Conservation (phyloP, 2,113 vertebrate species). For the Sialia sialis region DNA sequence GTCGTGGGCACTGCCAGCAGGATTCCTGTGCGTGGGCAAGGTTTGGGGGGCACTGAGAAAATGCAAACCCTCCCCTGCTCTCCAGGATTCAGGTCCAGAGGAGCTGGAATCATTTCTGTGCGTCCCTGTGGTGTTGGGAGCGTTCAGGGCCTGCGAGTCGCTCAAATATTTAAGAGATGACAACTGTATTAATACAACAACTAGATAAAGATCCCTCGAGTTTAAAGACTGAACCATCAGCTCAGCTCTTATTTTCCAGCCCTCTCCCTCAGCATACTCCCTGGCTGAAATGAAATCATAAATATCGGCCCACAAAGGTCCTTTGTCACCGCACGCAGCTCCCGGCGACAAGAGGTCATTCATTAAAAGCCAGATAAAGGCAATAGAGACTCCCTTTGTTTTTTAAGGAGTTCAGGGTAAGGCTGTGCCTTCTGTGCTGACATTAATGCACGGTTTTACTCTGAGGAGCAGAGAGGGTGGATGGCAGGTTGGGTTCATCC, state of each 20-base stretch:
- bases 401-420: slow-evolving; percentile 5
- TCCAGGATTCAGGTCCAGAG: not conserved
- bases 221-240: slow-evolving; percentile 26
- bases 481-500: not conserved
- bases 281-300: slow-evolving; percentile 50
- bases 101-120: rapidly evolving
- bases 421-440: not conserved
- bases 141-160: rapidly evolving
- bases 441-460: not conserved
- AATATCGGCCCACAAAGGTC: slow-evolving; percentile 42
- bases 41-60: not conserved
- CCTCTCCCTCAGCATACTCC: not conserved
- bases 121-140: not conserved
- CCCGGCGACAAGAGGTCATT: slow-evolving; percentile 57
- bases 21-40: rapidly evolving
- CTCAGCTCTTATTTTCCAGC: slow-evolving; percentile 14
- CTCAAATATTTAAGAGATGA: slow-evolving; percentile 39
- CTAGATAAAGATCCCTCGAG: slow-evolving; percentile 42
- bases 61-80: not conserved
- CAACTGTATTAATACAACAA: slow-evolving; percentile 16
- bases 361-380: slow-evolving; percentile 52
- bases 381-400: slow-evolving; percentile 44
- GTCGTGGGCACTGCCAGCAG: not conserved
- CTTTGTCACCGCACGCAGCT: slow-evolving; percentile 36
- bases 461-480: not conserved